A percentile compares a stretch with the other conserved stretches of the same genome.
phyloP scores from a whole-genome alignment of 2,797 vertebrate genomes.

The Hyperoplus immaculatus region DNA sequence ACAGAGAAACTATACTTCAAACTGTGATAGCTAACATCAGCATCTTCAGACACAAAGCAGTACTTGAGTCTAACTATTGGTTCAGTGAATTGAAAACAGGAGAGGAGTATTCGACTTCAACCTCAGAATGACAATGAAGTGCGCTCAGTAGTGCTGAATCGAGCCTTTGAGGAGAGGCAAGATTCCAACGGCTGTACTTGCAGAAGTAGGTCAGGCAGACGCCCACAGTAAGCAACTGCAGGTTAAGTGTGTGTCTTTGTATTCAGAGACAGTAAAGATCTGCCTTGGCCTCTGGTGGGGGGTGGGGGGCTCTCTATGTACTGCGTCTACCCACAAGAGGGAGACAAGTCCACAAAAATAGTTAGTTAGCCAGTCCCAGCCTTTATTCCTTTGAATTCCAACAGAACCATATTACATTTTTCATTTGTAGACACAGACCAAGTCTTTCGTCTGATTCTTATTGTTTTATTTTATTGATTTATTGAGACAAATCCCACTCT shows the following conservation, averaged over 20 bases:
- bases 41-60: slow-evolving; percentile 9
- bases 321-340: slow-evolving; percentile 80
- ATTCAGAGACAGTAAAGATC: slow-evolving; percentile 73
- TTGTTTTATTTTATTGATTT: neutral
- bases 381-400: slow-evolving; percentile 27
- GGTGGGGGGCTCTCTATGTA: slow-evolving; percentile 43
- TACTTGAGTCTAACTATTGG: slow-evolving; percentile 15
- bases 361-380: slow-evolving; percentile 7
- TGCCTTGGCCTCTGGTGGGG: slow-evolving; percentile 59
- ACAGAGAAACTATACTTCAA: slow-evolving; percentile 15
- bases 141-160: slow-evolving; percentile 55
- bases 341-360: slow-evolving; percentile 77
- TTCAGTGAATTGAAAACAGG: slow-evolving; percentile 42
- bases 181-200: slow-evolving; percentile 70
- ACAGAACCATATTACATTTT: slow-evolving; percentile 6
- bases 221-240: slow-evolving; percentile 80
- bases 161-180: slow-evolving; percentile 72
- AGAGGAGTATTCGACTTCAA: slow-evolving; percentile 50
- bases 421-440: neutral
- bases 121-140: slow-evolving; percentile 57
- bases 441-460: too few relatives aligned
- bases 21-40: slow-evolving; percentile 20
- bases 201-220: slow-evolving; percentile 82
- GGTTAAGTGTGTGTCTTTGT: slow-evolving; percentile 84
- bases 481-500: neutral